A percentile compares a stretch with the other conserved stretches of the same genome.
These are phyloP conservation scores for Fratercula arctica DNA, from an alignment of 2,797 vertebrate species.

Conservation along the genomic window DNA sequence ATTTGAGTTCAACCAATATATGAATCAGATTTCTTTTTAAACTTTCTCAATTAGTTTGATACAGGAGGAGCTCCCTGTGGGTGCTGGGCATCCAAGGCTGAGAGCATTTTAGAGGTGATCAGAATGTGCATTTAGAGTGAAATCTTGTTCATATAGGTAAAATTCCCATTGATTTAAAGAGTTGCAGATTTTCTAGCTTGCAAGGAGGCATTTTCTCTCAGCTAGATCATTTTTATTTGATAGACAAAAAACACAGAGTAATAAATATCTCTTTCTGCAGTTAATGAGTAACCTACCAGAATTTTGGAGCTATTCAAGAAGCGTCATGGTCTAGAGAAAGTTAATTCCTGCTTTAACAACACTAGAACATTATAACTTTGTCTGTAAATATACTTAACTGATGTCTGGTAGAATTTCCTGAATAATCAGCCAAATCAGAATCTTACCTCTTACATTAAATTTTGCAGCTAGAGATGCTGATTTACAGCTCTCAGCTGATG, in stretches of 20 bases:
- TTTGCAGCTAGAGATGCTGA: neutral
- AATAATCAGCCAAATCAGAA: neutral
- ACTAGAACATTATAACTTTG: neutral
- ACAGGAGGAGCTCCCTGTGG: neutral
- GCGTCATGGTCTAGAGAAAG: neutral
- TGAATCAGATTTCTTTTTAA: neutral
- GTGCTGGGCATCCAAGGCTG: fast-evolving
- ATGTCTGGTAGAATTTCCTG: neutral
- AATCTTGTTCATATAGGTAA: neutral
- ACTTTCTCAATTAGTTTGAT: neutral
- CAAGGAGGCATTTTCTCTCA: neutral
- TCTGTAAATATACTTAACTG: neutral
- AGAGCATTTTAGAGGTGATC: neutral
- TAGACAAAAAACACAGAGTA: neutral
- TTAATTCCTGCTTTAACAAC: neutral
- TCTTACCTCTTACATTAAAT: neutral
- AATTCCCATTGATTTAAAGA: neutral
- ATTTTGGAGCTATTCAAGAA: neutral
- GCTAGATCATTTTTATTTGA: neutral
- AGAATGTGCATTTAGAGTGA: neutral
- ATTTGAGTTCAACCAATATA: neutral
- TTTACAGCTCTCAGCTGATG: neutral
- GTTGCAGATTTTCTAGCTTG: neutral
- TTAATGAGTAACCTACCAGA: neutral
- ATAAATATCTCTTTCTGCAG: neutral